Evolutionary conservation across 2,888 invertebrate genomes (phyloP), one percentile per base, ranked within the genome.

Genomic region (Eristalis tenax): DNA sequence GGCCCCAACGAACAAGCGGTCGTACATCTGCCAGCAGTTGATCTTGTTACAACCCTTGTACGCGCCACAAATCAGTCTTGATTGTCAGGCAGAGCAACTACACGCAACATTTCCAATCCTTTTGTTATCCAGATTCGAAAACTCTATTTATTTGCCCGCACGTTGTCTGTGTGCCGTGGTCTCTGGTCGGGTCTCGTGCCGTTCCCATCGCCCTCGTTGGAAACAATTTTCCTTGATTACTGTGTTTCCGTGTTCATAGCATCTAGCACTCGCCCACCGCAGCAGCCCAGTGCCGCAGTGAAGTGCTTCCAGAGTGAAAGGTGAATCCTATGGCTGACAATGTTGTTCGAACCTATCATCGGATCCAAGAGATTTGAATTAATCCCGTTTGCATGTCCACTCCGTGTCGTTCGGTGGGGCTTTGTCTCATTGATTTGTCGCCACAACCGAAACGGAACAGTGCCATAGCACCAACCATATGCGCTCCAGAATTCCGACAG

Each of bases 341-440:
- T 50, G 50, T 66, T 75, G 79, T 75, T 32, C 70, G 64, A 71
- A 78, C 68, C 75, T 75, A 74, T 79, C 83, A 75, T 50, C 70
- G 70, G 26, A 18, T 83, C 56, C 59, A 28, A 22, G 61, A 66
- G 79, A 75, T 75, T 75, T 69, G 64, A 79, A 83, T 64, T 65
- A 74, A 79, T 83, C 75, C 74, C 74, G 65, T 65, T 83, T 50
- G 68, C 65, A 57, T 79, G 81, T 80, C 84, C 71, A 63, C 66
- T 75, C 32, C 66, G 75, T 66, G 69, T 50, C 59, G 65, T 66
- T 50, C 57, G 18, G 13, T 77, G 23, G 40, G 18, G 26, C 63
- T 75, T 15, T 71, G 18, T 71, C 61, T 71, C 76, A 81, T 68
- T 85, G 80, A 84, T 76, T 84, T 84, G 84, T 84, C 57, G 76